Conservation (phyloP, 2,113 vertebrate genomes). For the Rhadina sibilatrix region DNA sequence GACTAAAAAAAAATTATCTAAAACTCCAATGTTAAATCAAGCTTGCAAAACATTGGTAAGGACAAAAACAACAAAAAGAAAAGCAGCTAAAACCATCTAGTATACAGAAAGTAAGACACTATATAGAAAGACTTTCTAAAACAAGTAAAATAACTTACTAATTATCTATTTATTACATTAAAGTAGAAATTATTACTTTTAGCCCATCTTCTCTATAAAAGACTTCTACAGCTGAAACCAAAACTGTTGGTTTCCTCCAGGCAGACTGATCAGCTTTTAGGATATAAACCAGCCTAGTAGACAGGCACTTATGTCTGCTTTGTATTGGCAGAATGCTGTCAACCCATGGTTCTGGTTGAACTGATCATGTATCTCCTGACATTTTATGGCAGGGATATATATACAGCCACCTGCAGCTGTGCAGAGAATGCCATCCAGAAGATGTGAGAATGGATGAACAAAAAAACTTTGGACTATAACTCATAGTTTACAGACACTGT, state of each 20-base stretch:
- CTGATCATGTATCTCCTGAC: neutral
- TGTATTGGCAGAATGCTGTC: neutral
- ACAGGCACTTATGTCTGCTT: neutral
- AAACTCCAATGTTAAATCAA: neutral
- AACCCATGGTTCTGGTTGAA: neutral
- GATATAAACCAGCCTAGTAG: neutral
- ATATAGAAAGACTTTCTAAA: neutral
- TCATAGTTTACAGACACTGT: neutral
- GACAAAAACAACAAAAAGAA: neutral
- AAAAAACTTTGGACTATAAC: neutral
- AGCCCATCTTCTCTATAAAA: neutral
- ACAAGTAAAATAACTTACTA: neutral
- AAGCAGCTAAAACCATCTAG: rapidly evolving
- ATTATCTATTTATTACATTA: neutral
- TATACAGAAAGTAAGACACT: neutral
- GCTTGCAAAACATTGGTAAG: neutral
- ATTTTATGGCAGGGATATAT: neutral
- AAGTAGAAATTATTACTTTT: neutral
- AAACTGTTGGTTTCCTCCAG: neutral
- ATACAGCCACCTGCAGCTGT: neutral
- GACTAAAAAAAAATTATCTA: neutral
- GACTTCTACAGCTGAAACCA: neutral
- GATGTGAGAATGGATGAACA: neutral
- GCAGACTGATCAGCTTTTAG: neutral
- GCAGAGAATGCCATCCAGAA: neutral